Conservation (phyloP, 2,888 invertebrate species). For the Cremastinae sp. region DNA sequence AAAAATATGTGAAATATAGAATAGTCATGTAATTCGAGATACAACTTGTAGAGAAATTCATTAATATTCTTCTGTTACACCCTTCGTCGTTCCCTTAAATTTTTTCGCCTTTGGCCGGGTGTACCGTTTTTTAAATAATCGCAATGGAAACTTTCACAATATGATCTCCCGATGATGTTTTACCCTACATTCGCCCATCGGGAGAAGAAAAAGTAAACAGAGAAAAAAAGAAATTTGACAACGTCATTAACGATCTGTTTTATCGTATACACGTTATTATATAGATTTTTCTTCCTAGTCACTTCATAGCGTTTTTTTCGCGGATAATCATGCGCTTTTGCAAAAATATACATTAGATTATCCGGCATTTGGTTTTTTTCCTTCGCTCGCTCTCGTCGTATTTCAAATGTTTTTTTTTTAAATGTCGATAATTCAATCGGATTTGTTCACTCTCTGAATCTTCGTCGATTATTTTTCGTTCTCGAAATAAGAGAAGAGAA, state of each 20-base stretch:
- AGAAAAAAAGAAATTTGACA: conserved; percentile 17
- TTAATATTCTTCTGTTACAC: conserved; percentile 10
- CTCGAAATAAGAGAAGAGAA: conserved; percentile 25
- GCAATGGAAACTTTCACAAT: conserved; percentile 1
- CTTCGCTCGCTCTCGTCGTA: conserved; percentile 22
- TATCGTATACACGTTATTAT: conserved; percentile 67
- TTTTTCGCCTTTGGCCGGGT: neutral
- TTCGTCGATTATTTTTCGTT: neutral
- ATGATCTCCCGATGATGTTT: conserved; percentile 14
- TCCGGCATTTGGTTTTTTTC: conserved; percentile 37
- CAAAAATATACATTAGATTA: conserved; percentile 60
- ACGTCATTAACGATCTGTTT: conserved; percentile 66
- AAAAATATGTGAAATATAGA: conserved; percentile 53
- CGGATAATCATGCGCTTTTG: conserved; percentile 51
- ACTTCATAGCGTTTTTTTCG: conserved; percentile 43
- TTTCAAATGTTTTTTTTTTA: neutral
- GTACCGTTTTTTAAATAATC: no score
- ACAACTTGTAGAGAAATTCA: conserved; percentile 24
- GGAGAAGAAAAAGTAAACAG: conserved; percentile 19
- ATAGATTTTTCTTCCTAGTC: conserved; percentile 61
- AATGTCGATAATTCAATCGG: neutral
- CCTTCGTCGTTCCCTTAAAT: neutral
- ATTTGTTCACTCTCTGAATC: neutral
- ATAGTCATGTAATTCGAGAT: conserved; percentile 34
- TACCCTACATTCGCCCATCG: conserved; percentile 50